These are phyloP conservation scores for Pyrocephalus nanus DNA, from an alignment of 2,797 vertebrate genomes.

Conservation along the genomic window DNA sequence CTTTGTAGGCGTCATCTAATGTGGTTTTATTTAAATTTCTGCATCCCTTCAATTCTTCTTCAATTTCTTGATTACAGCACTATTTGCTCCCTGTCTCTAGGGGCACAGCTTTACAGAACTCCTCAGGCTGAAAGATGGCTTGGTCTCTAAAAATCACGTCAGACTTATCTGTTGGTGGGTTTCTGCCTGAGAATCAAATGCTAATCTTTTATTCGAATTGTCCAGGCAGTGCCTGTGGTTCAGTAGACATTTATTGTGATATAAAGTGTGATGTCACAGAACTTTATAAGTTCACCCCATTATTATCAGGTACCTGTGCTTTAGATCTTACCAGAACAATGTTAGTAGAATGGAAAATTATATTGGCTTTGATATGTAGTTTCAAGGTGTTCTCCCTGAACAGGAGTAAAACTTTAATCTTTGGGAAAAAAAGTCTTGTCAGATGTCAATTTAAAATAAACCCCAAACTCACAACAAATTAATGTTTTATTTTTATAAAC, in stretches of 20 bases:
- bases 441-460: neutral
- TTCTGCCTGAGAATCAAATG: slow-evolving; percentile 11
- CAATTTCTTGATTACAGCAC: neutral
- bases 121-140: slow-evolving; percentile 9
- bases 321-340: slow-evolving; percentile 19
- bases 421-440: slow-evolving; percentile 10
- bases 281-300: neutral
- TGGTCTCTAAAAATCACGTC: neutral
- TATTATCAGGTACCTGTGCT: slow-evolving; percentile 15
- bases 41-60: neutral
- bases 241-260: neutral
- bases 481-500: neutral
- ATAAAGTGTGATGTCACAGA: neutral
- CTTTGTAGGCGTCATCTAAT: neutral
- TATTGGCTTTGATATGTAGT: slow-evolving; percentile 13
- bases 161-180: neutral
- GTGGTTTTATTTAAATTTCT: neutral
- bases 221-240: neutral
- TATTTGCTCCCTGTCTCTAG: neutral
- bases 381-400: neutral
- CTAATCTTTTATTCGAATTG: slow-evolving; percentile 35
- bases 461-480: neutral
- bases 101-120: neutral
- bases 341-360: slow-evolving; percentile 30
- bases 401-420: slow-evolving; percentile 41